Evolutionary conservation across 2,113 vertebrate species (phyloP), one percentile per base, ranked within the genome.

Genomic region (Ramphastos sulfuratus): DNA sequence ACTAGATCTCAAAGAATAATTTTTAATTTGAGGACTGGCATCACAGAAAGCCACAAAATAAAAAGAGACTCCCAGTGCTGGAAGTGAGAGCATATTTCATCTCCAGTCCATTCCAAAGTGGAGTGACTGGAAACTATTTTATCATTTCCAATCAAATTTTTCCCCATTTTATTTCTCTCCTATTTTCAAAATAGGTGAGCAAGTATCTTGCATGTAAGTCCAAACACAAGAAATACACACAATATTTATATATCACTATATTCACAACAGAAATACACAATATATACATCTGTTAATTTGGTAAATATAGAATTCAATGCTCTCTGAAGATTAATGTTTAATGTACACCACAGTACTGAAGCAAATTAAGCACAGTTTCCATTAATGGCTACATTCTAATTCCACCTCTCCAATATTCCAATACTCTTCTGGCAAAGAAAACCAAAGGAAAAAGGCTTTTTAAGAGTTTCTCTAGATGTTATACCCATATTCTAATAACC

Each of bases 1-100:
- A 94, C 48, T 87, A 83, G 61, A 67, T 89, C 89, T 85, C 87
- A 91, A 90, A 89, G 52, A 87, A 70, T 89, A 88, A 89, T 89
- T 92, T 93, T 91, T 72, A 82, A 86, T 86, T 88, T 83, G 93
- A 80, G 61, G 82, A 61, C 39, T 72, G 64, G 33, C 37, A 71
- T 92, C 87, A 61, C 23, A 89, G 54, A 95, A 94, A 91, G 54
- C 64, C 87, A 48, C 44, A 66, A 89, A 94, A 75, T 65, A 71
- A 75, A 76, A 71, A 28, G 23, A 85, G 61, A n/a, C 42, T 94
- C 21, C 31, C 50, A 69, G 65, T 5, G 3, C 35, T 94, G 65
- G 42, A 92, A 83, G 69, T 35, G 58, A 94, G 72, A 94, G 70
- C 35, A 35, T 67, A 89, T 82, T 94, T 92, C 60, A 92, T 83